Conservation (phyloP, 30 jellyfish, hydroid and myxozoan genomes). For the Sanderia malayensis region DNA sequence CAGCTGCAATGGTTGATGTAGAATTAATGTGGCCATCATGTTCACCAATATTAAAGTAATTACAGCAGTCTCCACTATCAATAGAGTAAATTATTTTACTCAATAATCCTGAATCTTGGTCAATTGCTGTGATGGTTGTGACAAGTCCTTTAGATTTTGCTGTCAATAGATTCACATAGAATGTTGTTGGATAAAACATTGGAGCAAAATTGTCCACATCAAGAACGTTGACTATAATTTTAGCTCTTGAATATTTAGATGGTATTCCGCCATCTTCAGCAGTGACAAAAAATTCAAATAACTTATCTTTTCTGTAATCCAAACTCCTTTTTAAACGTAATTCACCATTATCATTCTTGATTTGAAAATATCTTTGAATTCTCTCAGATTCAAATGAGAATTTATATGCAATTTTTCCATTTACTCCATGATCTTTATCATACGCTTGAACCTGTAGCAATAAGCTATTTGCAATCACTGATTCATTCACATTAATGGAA, state of each 20-base stretch:
- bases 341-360: slow-evolving; percentile 17
- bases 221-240: slow-evolving; percentile 15
- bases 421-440: slow-evolving; percentile 40
- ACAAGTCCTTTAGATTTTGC: slow-evolving; percentile 28
- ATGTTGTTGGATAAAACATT: slow-evolving; percentile 5
- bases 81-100: slow-evolving; percentile 39
- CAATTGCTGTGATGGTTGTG: slow-evolving; percentile 43
- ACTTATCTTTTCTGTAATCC: slow-evolving; percentile 7
- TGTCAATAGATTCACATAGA: slow-evolving; percentile 6
- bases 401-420: slow-evolving; percentile 31
- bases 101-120: slow-evolving; percentile 57
- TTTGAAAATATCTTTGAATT: slow-evolving; percentile 7
- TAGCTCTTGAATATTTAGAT: slow-evolving; percentile 16
- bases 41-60: slow-evolving; percentile 16
- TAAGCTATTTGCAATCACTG: slow-evolving; percentile 15
- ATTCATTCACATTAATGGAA: slow-evolving; percentile 27
- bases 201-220: slow-evolving; percentile 57
- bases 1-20: slow-evolving; percentile 9
- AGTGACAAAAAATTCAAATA: slow-evolving; percentile 22
- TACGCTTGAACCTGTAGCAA: slow-evolving; percentile 23
- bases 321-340: slow-evolving; percentile 1
- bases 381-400: slow-evolving; percentile 12
- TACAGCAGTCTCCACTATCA: slow-evolving; percentile 30
- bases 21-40: slow-evolving; percentile 31
- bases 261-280: slow-evolving; percentile 57